Base-by-base conservation (phyloP, 2,888 invertebrate genomes). In the Physocephala rufipes region DNA sequence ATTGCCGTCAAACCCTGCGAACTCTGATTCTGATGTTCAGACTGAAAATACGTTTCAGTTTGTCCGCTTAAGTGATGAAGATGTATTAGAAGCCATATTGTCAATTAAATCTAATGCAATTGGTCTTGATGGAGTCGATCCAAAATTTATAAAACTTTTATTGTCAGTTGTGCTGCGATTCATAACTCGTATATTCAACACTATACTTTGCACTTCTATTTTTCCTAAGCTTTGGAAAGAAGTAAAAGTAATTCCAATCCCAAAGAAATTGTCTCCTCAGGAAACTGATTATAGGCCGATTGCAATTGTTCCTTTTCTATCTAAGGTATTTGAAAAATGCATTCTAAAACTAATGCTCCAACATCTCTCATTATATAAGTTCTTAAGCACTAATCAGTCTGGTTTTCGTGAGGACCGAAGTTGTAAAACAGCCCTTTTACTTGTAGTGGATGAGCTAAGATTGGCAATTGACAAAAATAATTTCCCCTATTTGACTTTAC, bases 101-200 rank as follows among this genome's bases (percentile, higher is more conserved):
- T n/a, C 30, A 9, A 16, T 61, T 7, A 61, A 61, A 15, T 36
- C 1, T 36, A 26, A 55, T 19, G 59, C 47, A 16, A 67, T 43
- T 43, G 67, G 67, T 16, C 26, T 67, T 36, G 67, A 67, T 36
- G 67, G 67, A 15, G 43, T 26, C 24, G 45, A 67, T 59, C 67
- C 59, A 16, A 67, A 58, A 59, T 59, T 67, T 67, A 59, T 67
- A 58, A 55, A 67, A 55, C 58, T 58, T 19, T 55, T 45, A 7
- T 26, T 67, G 16, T 45, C 58, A 28, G 26, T 16, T 7, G n/a
- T 67, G 19, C 55, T 67, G 2, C 58, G 58, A 15, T 58, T 7
- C 58, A 19, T 67, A 7, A 67, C 67, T 13, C 36, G 49, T 51
- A 43, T 65, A 49, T 24, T 65, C 26, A 65, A 51, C 45, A 13